Conservation (phyloP, 2,888 invertebrate genomes). For the Eutolmus rufibarbis region DNA sequence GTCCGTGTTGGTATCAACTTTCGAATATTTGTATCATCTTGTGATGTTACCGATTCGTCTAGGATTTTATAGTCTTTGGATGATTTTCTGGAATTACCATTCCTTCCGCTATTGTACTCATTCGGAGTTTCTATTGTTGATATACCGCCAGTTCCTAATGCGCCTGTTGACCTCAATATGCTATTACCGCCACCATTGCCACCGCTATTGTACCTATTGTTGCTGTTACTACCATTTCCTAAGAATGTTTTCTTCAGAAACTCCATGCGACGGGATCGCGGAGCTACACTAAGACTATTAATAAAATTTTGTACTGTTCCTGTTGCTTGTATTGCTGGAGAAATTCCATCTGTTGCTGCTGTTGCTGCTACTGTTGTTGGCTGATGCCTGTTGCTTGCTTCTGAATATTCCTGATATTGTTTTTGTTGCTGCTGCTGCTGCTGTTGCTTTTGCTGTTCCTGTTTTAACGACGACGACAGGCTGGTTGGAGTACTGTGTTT, state of each 20-base stretch:
- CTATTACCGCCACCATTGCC: conserved; percentile 31
- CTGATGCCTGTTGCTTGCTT: conserved; percentile 23
- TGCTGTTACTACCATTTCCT: conserved; percentile 47
- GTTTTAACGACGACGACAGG: conserved; percentile 54
- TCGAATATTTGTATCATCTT: not conserved
- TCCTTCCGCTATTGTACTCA: conserved; percentile 31
- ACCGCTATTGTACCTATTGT: conserved; percentile 33
- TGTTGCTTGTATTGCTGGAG: conserved; percentile 37
- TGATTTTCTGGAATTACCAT: conserved; percentile 23
- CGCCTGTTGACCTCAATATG: not conserved
- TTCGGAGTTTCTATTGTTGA: not conserved
- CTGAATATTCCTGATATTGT: conserved; percentile 41
- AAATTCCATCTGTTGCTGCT: conserved; percentile 25
- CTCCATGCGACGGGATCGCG: conserved; percentile 53
- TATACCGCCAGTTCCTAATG: not conserved
- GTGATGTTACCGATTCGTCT: conserved; percentile 27
- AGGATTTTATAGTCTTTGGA: conserved; percentile 40
- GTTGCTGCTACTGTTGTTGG: not conserved
- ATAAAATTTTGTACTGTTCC: conserved; percentile 47
- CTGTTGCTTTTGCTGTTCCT: conserved; percentile 45
- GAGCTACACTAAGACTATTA: conserved; percentile 52
- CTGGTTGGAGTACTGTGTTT: conserved; percentile 51
- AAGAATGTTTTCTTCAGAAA: conserved; percentile 53
- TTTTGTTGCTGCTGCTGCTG: conserved; percentile 43
- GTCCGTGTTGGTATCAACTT: not conserved